These are phyloP conservation scores for Platycercus adscitus DNA, from an alignment of 2,113 vertebrate species.

Conservation along the genomic window DNA sequence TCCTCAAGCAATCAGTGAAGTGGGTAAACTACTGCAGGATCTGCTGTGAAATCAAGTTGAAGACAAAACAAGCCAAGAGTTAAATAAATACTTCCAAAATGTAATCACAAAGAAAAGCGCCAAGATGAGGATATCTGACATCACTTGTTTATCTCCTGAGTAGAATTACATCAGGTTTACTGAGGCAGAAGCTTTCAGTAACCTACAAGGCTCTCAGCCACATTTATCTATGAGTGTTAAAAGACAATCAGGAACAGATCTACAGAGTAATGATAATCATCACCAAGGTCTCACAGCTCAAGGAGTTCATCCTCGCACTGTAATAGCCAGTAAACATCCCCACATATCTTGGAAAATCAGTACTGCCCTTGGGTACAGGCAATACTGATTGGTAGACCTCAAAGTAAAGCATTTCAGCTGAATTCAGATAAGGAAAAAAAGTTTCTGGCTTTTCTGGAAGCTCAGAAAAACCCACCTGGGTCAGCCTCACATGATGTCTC, in stretches of 20 bases:
- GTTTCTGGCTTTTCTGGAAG: background rate
- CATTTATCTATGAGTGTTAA: background rate
- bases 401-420: background rate
- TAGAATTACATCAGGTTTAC: background rate
- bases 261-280: background rate
- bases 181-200: constrained; percentile 23
- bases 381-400: background rate
- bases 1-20: background rate
- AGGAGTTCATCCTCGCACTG: background rate
- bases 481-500: background rate
- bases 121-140: constrained; percentile 49
- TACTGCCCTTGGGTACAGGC: background rate
- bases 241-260: background rate
- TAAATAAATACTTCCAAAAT: constrained; percentile 50
- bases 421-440: background rate
- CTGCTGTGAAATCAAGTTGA: constrained; percentile 21
- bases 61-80: constrained; percentile 27
- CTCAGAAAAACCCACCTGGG: background rate
- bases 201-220: background rate
- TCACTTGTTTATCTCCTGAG: constrained; percentile 9
- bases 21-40: background rate
- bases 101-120: background rate
- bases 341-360: background rate
- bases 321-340: background rate
- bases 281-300: background rate